Conservation (phyloP, 23 tunicate genomes). For the Halocynthia aurantium region DNA sequence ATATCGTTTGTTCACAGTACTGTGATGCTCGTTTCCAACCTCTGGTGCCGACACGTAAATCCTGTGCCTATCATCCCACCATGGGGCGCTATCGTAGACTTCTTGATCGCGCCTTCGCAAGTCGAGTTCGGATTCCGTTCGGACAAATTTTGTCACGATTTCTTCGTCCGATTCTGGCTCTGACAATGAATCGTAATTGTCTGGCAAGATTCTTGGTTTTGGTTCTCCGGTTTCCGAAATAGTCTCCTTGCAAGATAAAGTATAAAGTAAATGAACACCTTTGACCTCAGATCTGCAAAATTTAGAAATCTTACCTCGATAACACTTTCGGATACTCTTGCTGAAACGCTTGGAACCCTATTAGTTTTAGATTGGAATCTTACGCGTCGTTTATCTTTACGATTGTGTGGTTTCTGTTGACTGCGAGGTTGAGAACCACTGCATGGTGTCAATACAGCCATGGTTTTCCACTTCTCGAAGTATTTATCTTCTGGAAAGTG, state of each 20-base stretch:
- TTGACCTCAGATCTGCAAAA: too few relatives aligned
- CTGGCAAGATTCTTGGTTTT: neutral
- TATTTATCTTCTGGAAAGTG: too few relatives aligned
- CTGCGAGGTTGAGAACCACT: too few relatives aligned
- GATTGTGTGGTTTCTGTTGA: too few relatives aligned
- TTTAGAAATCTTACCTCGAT: too few relatives aligned
- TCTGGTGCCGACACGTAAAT: slow-evolving; percentile 58
- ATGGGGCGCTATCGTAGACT: slow-evolving; percentile 63
- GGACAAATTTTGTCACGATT: slow-evolving; percentile 42
- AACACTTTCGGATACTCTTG: too few relatives aligned
- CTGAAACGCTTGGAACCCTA: too few relatives aligned
- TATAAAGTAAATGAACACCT: too few relatives aligned
- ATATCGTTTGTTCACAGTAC: slow-evolving; percentile 33
- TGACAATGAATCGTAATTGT: slow-evolving; percentile 62
- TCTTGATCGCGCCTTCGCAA: slow-evolving; percentile 30
- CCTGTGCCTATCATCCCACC: slow-evolving; percentile 57
- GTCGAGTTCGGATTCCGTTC: slow-evolving; percentile 56
- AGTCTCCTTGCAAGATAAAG: neutral
- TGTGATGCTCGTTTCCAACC: slow-evolving; percentile 58
- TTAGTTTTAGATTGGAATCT: too few relatives aligned
- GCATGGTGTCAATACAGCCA: too few relatives aligned
- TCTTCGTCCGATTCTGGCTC: slow-evolving; percentile 81
- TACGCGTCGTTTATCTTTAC: too few relatives aligned
- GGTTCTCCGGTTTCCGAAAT: neutral
- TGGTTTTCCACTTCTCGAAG: too few relatives aligned